Conservation (phyloP, 64 coral and sea anemone species). For the Stylophora pistillata region DNA sequence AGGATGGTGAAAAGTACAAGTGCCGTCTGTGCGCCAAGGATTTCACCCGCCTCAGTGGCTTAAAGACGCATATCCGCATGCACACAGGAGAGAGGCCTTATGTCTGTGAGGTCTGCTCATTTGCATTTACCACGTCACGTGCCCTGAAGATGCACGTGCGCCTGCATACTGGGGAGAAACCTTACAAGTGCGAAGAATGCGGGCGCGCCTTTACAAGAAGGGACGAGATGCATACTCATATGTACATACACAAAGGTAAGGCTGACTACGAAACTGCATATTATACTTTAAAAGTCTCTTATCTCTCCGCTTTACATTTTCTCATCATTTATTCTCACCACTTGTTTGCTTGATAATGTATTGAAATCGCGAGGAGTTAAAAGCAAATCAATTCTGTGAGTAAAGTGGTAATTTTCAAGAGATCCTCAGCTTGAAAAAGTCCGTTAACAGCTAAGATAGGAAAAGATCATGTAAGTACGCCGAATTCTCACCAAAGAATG, state of each 20-base stretch:
- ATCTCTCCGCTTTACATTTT: no score
- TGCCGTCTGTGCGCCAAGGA: slow-evolving; percentile 80
- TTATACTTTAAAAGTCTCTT: background rate
- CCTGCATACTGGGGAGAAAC: slow-evolving; percentile 95
- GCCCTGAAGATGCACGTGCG: slow-evolving; percentile 97
- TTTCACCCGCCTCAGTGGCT: slow-evolving; percentile 79
- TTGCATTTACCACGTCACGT: slow-evolving; percentile 96
- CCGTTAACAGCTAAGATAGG: background rate
- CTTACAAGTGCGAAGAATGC: slow-evolving; percentile 94
- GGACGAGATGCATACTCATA: slow-evolving; percentile 97
- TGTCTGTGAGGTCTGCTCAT: slow-evolving; percentile 86
- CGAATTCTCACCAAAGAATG: no score
- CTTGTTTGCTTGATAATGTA: no score
- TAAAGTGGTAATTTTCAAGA: no score
- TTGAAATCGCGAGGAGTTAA: no score
- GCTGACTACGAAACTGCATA: background rate
- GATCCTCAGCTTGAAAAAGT: background rate
- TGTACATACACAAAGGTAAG: slow-evolving; percentile 95
- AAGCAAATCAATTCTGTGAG: no score
- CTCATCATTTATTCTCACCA: no score
- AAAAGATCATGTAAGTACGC: no score
- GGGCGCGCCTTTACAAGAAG: slow-evolving; percentile 84
- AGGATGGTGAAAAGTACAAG: slow-evolving; percentile 83
- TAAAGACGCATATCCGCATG: slow-evolving; percentile 88
- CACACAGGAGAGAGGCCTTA: slow-evolving; percentile 82